Conservation (phyloP, 2,888 invertebrate species). For the Meiosimyza decipiens region DNA sequence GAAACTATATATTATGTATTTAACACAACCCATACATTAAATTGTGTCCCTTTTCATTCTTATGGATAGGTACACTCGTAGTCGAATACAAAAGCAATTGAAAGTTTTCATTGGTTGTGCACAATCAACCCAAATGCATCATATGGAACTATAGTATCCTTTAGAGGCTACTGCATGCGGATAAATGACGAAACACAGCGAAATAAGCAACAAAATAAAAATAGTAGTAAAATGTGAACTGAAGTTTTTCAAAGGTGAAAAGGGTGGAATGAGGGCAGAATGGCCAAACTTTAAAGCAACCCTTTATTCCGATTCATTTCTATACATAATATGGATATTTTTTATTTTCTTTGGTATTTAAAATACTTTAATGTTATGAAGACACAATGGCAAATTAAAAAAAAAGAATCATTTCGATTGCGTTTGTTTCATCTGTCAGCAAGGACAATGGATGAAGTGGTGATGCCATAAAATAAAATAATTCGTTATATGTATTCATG, state of each 20-base stretch:
- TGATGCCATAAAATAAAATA: slow-evolving; percentile 22
- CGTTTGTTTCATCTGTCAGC: slow-evolving; percentile 34
- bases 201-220: too few species aligned
- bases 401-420: slow-evolving; percentile 16
- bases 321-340: too few species aligned
- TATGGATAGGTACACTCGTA: not conserved
- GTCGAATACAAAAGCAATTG: slow-evolving; percentile 34
- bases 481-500: slow-evolving; percentile 13
- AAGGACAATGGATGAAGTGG: slow-evolving; percentile 17
- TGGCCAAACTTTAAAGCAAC: too few species aligned
- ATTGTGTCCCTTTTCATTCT: not conserved
- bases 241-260: too few species aligned
- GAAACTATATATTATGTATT: slow-evolving; percentile 28
- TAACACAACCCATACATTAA: not conserved
- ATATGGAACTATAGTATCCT: slow-evolving; percentile 2
- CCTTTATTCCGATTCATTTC: too few species aligned
- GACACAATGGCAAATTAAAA: too few species aligned
- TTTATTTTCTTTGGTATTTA: too few species aligned
- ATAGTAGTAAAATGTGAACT: too few species aligned
- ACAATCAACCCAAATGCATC: slow-evolving; percentile 28
- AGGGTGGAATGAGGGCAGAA: too few species aligned
- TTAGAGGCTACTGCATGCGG: not conserved
- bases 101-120: slow-evolving; percentile 34
- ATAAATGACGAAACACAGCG: too few species aligned
- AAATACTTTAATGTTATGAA: too few species aligned